Conservation (phyloP, 2,797 vertebrate genomes). For the Spea hammondii region DNA sequence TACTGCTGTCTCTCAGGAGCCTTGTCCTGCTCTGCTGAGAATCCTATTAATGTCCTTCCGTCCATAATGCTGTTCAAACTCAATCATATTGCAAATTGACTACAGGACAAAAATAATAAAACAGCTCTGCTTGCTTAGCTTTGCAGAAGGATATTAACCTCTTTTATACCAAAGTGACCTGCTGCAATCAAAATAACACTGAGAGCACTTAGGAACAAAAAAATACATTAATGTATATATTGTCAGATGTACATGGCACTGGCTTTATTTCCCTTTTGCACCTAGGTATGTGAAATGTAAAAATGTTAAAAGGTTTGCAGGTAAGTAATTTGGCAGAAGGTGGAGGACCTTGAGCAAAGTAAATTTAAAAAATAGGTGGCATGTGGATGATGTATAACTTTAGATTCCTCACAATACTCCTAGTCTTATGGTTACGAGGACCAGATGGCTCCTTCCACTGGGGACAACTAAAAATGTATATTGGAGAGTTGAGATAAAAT, state of each 20-base stretch:
- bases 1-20: conserved; percentile 49
- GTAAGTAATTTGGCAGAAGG: too few species aligned
- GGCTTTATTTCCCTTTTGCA: too few species aligned
- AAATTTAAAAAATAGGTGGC: too few species aligned
- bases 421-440: too few species aligned
- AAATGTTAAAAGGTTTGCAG: too few species aligned
- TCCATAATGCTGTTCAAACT: conserved; percentile 54
- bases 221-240: background rate
- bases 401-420: too few species aligned
- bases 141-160: conserved; percentile 31
- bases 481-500: too few species aligned
- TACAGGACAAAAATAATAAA: conserved; percentile 40
- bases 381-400: too few species aligned
- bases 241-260: background rate
- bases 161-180: background rate
- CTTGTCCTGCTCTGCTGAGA: conserved; percentile 50
- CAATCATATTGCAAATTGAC: conserved; percentile 53
- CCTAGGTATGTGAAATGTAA: too few species aligned
- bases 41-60: conserved; percentile 54
- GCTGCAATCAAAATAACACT: conserved; percentile 1
- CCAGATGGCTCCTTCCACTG: too few species aligned
- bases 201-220: conserved; percentile 2
- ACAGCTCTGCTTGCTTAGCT: conserved; percentile 42
- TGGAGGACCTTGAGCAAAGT: too few species aligned
- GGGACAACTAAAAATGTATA: too few species aligned